Conservation (phyloP, 2,888 invertebrate species). For the Stegana nigrithorax region DNA sequence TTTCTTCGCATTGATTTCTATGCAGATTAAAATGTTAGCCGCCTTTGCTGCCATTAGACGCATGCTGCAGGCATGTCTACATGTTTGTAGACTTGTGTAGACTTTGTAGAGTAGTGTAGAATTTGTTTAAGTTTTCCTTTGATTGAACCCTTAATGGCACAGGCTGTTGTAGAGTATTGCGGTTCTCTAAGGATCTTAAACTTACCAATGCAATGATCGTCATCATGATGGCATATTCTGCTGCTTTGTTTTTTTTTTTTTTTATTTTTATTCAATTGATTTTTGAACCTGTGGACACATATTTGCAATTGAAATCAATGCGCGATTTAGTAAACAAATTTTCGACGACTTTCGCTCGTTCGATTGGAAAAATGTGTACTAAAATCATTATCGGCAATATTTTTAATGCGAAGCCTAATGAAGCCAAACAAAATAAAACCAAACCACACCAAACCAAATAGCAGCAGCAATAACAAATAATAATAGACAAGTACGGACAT, state of each 20-base stretch:
- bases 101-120: too few relatives aligned
- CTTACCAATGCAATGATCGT: conserved; percentile 11
- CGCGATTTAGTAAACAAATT: too few relatives aligned
- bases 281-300: neutral
- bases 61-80: too few relatives aligned
- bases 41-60: too few relatives aligned
- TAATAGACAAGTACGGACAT: neutral
- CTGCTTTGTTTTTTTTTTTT: neutral
- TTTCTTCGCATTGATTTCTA: neutral
- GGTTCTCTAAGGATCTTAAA: neutral
- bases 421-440: conserved; percentile 8
- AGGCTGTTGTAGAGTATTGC: too few relatives aligned
- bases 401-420: neutral
- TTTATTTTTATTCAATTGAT: neutral
- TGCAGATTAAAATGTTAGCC: too few relatives aligned
- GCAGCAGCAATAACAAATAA: neutral
- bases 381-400: conserved; percentile 42
- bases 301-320: too few relatives aligned
- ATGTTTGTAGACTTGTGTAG: too few relatives aligned
- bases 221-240: too few relatives aligned
- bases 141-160: too few relatives aligned
- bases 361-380: conserved; percentile 49
- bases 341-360: conserved; percentile 41
- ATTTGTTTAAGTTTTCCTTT: too few relatives aligned
- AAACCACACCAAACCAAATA: neutral